Evolutionary conservation across 2,113 vertebrate genomes (phyloP), one percentile per base, ranked within the genome.

Genomic region (Oreotrochilus melanogaster): DNA sequence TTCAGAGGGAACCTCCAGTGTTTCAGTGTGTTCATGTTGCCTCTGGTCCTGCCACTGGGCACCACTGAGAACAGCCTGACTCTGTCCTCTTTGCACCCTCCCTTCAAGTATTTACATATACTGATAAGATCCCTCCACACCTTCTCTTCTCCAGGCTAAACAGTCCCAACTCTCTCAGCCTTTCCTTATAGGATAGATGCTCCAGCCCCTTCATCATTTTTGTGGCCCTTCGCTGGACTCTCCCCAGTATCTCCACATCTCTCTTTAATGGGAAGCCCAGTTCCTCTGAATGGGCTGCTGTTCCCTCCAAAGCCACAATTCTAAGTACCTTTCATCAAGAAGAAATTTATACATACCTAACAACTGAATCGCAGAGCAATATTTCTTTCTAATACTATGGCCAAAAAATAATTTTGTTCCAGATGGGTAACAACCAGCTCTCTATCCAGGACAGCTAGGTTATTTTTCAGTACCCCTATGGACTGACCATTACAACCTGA

Each of bases 11-110:
- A 11, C 6, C 6, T 67, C 58, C 28, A 4, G 5, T 11, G 35
- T 6, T 61, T 23, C 85, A 48, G 22, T 15, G 22, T 16, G 43
- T n/a, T 30, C 18, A 17, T 0, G 0, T 5, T 7, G 28, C 9
- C 30, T 78, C 66, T 53, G 11, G 10, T 53, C 25, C 47, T 61
- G 60, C 2, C 33, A 14, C 76, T 73, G 78, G n/a, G 60, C n/a
- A 65, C 7, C 66, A 31, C 25, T 0, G 7, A 28, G 14, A 78
- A 33, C 14, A 48, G 51, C 17, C 73, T 51, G 45, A 15, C 25
- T 80, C 50, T 0, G 0, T 57, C 11, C 45, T 60, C 30, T 61
- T 43, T 76, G 58, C 42, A 61, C 4, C 5, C 11, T n/a, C 33
- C 27, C 54, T 57, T 51, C 50, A 73, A 30, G 13, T 70, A 31